These are phyloP conservation scores for Anthoscopus minutus DNA, from an alignment of 2,113 vertebrate genomes.

Conservation along the genomic window DNA sequence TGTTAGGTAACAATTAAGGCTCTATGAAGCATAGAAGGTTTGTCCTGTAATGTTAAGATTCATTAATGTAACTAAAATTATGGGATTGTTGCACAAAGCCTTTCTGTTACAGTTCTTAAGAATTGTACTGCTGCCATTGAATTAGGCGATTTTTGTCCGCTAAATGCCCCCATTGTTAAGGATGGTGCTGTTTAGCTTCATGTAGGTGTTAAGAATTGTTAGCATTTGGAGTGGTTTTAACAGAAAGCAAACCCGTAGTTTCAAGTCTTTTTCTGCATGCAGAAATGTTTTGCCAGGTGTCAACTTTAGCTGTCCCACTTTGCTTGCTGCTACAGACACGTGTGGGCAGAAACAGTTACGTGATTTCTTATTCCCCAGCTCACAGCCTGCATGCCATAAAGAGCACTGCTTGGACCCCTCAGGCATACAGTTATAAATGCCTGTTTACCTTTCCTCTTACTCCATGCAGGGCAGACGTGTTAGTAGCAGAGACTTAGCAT, in stretches of 20 bases:
- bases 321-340: not conserved
- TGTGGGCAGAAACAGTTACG: not conserved
- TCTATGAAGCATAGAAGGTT: not conserved
- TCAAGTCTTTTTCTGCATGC: not conserved
- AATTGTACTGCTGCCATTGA: conserved; percentile 34
- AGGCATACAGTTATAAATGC: not conserved
- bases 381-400: not conserved
- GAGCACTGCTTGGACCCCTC: not conserved
- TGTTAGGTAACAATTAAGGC: not conserved
- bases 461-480: fast-evolving
- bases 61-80: conserved; percentile 45
- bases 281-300: conserved; percentile 37
- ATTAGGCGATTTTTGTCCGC: conserved; percentile 34
- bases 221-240: conserved; percentile 34
- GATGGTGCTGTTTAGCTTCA: conserved; percentile 5
- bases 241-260: not conserved
- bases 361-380: not conserved
- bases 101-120: conserved; percentile 25
- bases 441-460: not conserved
- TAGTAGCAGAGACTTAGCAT: not conserved
- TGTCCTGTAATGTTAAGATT: not conserved
- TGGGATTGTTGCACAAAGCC: conserved; percentile 12
- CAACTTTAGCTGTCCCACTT: not conserved
- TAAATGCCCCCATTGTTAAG: conserved; percentile 47
- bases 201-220: conserved; percentile 46